A percentile compares a stretch with the other conserved stretches of the same genome.
phyloP scores from a whole-genome alignment of 1,140 invertebrate genomes.

The Mercenaria mercenaria region DNA sequence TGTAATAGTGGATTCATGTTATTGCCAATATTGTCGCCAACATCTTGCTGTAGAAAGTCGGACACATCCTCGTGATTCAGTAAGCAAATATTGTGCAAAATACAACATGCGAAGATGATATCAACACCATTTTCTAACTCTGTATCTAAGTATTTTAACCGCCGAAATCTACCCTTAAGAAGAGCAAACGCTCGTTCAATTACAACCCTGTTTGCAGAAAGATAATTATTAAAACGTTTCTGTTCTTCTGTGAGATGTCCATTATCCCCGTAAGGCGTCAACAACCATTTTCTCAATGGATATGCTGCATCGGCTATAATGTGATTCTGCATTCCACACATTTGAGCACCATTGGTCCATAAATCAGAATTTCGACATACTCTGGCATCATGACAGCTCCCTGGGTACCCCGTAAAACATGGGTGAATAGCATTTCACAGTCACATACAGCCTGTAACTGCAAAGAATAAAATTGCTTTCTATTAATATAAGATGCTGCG shows the following conservation, averaged over 20 bases:
- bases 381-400: conserved; percentile 66
- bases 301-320: conserved; percentile 70
- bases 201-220: conserved; percentile 72
- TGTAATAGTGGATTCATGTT: not conserved
- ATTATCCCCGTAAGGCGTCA: conserved; percentile 70
- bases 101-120: conserved; percentile 73
- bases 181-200: conserved; percentile 80
- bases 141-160: conserved; percentile 76
- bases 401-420: conserved; percentile 66
- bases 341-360: conserved; percentile 46
- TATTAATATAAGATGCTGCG: conserved; percentile 65
- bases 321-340: conserved; percentile 53
- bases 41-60: conserved; percentile 46
- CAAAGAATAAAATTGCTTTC: conserved; percentile 65
- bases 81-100: conserved; percentile 84
- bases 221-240: conserved; percentile 75
- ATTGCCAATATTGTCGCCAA: not conserved
- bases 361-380: conserved; percentile 69
- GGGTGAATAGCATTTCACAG: conserved; percentile 56
- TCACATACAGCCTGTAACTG: conserved; percentile 65
- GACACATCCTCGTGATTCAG: conserved; percentile 36
- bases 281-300: conserved; percentile 62
- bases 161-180: conserved; percentile 79
- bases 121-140: conserved; percentile 75
- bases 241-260: conserved; percentile 76